A percentile compares a stretch with the other conserved stretches of the same genome.
These are phyloP conservation scores for Tenthredo amoena DNA, from an alignment of 2,888 invertebrate species.

Conservation along the genomic window DNA sequence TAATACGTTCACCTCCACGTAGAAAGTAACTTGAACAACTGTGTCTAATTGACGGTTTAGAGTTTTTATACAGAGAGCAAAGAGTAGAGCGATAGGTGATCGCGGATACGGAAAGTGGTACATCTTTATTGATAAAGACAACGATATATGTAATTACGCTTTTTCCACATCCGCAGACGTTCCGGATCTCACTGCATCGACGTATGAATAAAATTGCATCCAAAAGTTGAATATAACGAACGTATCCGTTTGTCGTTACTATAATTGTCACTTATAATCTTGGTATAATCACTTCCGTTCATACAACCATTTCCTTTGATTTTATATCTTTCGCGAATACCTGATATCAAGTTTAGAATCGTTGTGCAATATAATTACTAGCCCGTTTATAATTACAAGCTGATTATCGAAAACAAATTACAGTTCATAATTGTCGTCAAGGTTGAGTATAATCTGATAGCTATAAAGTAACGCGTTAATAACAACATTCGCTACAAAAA, in stretches of 20 bases:
- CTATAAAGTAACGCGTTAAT: neutral
- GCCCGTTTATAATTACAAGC: neutral
- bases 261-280: constrained; percentile 11
- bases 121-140: neutral
- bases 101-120: neutral
- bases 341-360: neutral
- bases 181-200: neutral
- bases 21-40: constrained; percentile 23
- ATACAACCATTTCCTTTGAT: neutral
- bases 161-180: neutral
- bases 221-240: neutral
- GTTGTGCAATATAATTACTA: neutral
- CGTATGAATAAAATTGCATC: neutral
- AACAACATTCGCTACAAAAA: neutral
- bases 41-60: constrained; percentile 10
- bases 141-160: neutral
- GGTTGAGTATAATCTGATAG: neutral
- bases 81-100: neutral
- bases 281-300: constrained; percentile 13
- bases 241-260: constrained; percentile 9
- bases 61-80: neutral
- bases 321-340: neutral
- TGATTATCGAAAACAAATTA: constrained; percentile 1
- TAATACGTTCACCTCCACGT: neutral
- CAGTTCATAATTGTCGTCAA: constrained; percentile 10